Base-by-base conservation (phyloP, 2,797 vertebrate genomes). In the Pelochelys cantorii region DNA sequence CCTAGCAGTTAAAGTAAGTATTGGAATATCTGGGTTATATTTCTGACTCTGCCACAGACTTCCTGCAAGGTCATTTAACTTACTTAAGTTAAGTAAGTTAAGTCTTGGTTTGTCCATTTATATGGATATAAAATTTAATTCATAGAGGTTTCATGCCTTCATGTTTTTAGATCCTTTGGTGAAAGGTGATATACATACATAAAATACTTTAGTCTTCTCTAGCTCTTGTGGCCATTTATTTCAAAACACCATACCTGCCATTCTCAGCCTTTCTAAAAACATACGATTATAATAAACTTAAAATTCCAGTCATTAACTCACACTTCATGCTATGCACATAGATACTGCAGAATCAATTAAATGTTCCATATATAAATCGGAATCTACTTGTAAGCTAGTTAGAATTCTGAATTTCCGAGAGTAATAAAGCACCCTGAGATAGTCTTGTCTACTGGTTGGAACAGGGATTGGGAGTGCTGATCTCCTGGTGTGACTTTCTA, bases 321-420 rank as follows among this genome's bases (percentile, higher is more conserved):
- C 22, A 27, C 15, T 2, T 25, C 20, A 2, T 71, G 10, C 23
- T 60, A 27, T 0, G 1, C 17, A 42, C 5, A 4, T 0, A 15
- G 60, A 31, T 57, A 83, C 2, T 13, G 23, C 74, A 15, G 17
- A 31, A 22, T 8, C 55, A 7, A 18, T 57, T 79, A 29, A 37
- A 83, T 13, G 18, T 56, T 53, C 10, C 29, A 3, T 0, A 0
- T 20, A 5, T 11, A 57, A n/a, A 7, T 2, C 5, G 4, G 23
- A 42, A 37, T 54, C 53, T 85, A 23, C 48, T 53, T 54, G 81
- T 37, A 13, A 27, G 4, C 9, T 79, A 88, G 3, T 4, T n/a
- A 71, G 18, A 17, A 37, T 71, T 82, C 54, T 82, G 89, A 84
- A 86, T n/a, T 80, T 52, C 27, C 57, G 18, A 71, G 20, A 37